Evolutionary conservation across 2,113 vertebrate species (phyloP).

Genomic region (Oplegnathus fasciatus): DNA sequence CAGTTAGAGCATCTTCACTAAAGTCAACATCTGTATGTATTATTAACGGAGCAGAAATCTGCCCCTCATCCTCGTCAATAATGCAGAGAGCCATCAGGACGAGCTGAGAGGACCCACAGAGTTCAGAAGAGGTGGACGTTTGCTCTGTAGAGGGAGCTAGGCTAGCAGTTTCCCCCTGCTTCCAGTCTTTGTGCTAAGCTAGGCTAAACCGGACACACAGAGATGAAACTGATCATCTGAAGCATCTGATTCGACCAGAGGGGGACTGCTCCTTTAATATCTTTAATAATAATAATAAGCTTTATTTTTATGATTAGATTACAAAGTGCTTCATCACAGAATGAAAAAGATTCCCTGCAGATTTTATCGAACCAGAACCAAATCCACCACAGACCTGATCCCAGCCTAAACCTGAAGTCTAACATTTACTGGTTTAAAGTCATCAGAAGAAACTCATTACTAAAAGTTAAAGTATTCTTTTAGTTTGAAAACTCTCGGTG

Average conservation of each 20-base stretch:
- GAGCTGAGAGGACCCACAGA: background rate
- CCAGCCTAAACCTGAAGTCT: no score
- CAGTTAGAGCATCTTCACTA: background rate
- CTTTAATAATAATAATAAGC: background rate
- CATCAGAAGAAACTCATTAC: no score
- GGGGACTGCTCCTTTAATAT: background rate
- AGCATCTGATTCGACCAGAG: no score
- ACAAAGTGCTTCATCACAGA: no score
- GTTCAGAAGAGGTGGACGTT: background rate
- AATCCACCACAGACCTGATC: no score
- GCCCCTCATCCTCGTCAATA: constrained; percentile 2
- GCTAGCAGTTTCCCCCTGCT: background rate
- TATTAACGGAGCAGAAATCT: constrained; percentile 23
- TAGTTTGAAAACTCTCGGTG: no score
- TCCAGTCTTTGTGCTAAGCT: constrained; percentile 6
- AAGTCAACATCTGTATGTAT: constrained; percentile 17
- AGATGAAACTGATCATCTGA: background rate
- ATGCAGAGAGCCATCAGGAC: background rate
- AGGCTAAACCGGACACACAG: background rate
- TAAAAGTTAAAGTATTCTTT: no score
- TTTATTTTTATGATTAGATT: no score
- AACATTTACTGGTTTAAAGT: no score
- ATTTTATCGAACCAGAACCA: no score
- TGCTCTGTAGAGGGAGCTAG: background rate
- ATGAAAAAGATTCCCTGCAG: no score